Evolutionary conservation across 92 coral and sea anemone genomes (phyloP).

Genomic region (Plumapathes pennacea): DNA sequence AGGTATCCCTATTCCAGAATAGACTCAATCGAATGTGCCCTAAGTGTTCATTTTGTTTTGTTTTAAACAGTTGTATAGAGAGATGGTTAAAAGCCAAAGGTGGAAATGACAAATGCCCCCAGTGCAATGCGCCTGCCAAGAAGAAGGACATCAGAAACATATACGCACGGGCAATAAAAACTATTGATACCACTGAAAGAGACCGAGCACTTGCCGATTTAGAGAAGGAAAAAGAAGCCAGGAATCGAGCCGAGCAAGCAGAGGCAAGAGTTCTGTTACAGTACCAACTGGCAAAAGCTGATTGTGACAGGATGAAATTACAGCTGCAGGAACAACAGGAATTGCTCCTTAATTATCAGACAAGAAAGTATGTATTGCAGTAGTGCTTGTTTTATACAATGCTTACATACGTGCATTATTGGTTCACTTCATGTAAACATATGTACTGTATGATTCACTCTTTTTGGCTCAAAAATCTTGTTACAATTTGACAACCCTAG

Average conservation of each 20-base stretch:
- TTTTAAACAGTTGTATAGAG: constrained; percentile 67
- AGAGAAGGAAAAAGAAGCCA: constrained; percentile 64
- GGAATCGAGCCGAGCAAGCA: constrained; percentile 80
- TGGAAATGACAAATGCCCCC: constrained; percentile 84
- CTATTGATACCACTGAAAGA: constrained; percentile 85
- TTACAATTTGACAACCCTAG: too few relatives aligned
- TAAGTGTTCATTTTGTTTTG: neutral
- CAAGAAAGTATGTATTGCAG: constrained; percentile 53
- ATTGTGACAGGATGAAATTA: constrained; percentile 72
- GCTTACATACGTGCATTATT: neutral
- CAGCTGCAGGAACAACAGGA: constrained; percentile 71
- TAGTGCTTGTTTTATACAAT: neutral
- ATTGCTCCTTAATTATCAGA: constrained; percentile 37
- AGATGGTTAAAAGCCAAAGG: constrained; percentile 83
- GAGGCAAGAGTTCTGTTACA: constrained; percentile 87
- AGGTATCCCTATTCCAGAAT: too few relatives aligned
- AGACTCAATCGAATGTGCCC: neutral
- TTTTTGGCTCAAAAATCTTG: neutral
- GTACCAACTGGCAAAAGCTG: constrained; percentile 72
- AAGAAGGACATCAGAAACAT: constrained; percentile 73
- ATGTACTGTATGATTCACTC: neutral
- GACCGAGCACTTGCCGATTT: constrained; percentile 81
- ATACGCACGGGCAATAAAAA: constrained; percentile 82
- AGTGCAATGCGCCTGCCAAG: constrained; percentile 91
- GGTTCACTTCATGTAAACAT: neutral